Evolutionary conservation across 2,888 invertebrate species (phyloP).

Genomic region (Gerris lacustris): DNA sequence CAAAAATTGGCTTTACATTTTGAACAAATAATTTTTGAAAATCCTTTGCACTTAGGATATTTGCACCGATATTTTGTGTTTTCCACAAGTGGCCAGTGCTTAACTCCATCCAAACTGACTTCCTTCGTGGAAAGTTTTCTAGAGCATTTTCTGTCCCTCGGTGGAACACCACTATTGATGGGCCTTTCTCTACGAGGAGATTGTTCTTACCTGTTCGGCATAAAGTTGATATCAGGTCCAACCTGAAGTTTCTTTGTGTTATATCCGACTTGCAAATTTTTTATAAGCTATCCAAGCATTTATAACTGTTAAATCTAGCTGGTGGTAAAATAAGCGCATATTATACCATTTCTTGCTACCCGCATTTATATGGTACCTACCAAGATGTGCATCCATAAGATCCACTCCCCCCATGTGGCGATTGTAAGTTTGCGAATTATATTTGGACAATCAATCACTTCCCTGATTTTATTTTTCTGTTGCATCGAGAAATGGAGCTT

Average conservation of each 20-base stretch:
- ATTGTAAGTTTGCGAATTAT: neutral
- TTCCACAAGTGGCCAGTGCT: too few relatives aligned
- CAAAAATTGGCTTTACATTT: too few relatives aligned
- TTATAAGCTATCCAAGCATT: neutral
- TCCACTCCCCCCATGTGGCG: neutral
- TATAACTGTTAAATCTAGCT: neutral
- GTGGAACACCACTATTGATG: too few relatives aligned
- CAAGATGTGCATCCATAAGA: neutral
- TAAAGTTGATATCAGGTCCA: neutral
- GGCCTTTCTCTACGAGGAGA: neutral
- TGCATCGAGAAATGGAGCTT: neutral
- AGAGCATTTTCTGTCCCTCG: too few relatives aligned
- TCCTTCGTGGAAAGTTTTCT: too few relatives aligned
- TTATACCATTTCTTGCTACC: neutral
- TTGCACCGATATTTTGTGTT: too few relatives aligned
- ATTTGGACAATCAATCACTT: neutral
- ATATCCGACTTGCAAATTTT: neutral
- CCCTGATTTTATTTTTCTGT: neutral
- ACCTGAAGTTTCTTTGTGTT: neutral
- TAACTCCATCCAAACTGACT: too few relatives aligned
- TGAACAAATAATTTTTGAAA: too few relatives aligned
- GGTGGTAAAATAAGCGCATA: neutral
- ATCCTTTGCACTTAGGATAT: too few relatives aligned
- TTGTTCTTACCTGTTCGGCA: neutral
- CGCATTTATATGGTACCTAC: neutral